phyloP scores from a whole-genome alignment of 2,797 vertebrate species.

The Microctenopoma steveboyesi region DNA sequence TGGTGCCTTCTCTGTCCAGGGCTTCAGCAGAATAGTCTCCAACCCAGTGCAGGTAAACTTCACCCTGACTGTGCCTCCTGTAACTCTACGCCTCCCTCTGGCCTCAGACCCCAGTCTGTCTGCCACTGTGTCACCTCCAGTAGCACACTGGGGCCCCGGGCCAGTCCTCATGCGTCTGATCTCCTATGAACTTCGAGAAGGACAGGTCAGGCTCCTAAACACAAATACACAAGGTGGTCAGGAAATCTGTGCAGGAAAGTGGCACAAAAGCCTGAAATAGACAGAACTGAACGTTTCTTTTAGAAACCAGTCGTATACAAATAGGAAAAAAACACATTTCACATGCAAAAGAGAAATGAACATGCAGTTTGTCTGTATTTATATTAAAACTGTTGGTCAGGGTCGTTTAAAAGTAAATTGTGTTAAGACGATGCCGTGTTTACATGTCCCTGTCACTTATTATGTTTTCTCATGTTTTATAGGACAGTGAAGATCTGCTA shows the following conservation, averaged over 20 bases:
- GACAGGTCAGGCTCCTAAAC: conserved; percentile 74
- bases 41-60: conserved; percentile 79
- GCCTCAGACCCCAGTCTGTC: conserved; percentile 76
- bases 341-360: no score
- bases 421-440: no score
- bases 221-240: neutral
- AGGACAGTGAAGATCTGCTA: conserved; percentile 89
- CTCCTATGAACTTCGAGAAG: conserved; percentile 79
- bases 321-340: no score
- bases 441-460: accelerated
- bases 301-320: no score
- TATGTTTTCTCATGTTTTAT: neutral
- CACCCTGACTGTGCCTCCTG: conserved; percentile 77
- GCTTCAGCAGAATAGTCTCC: conserved; percentile 78
- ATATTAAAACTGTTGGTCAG: no score
- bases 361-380: no score
- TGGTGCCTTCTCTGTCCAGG: conserved; percentile 58
- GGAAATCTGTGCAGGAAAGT: no score
- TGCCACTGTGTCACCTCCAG: conserved; percentile 72
- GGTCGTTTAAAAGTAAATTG: no score
- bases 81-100: conserved; percentile 74
- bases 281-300: no score
- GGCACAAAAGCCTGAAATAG: no score
- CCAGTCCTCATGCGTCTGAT: conserved; percentile 81
- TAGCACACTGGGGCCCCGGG: conserved; percentile 83